Evolutionary conservation across 2,797 vertebrate species (phyloP).

Genomic region (Rhinella marina): DNA sequence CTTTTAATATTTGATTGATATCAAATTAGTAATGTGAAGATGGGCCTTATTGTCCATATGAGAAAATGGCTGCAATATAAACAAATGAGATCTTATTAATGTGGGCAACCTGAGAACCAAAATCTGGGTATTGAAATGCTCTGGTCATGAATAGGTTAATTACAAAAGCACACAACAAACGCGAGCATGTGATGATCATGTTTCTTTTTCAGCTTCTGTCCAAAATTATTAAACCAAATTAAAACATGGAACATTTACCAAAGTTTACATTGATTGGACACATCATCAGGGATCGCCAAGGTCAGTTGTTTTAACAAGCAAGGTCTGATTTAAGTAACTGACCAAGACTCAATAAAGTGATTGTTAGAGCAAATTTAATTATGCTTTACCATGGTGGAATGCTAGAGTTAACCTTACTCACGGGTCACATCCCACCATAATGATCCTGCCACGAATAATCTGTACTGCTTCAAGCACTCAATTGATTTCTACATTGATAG

Average conservation of each 20-base stretch:
- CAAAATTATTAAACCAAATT: constrained; percentile 48
- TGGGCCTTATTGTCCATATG: background rate
- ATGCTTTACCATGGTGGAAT: constrained; percentile 30
- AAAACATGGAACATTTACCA: constrained; percentile 42
- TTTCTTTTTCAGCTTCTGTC: constrained; percentile 44
- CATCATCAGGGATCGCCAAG: constrained; percentile 48
- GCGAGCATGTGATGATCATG: constrained; percentile 8
- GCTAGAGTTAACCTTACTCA: constrained; percentile 45
- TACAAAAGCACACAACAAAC: constrained; percentile 15
- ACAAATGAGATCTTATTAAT: background rate
- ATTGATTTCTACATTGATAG: constrained; percentile 47
- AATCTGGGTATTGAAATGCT: background rate
- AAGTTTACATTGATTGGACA: constrained; percentile 51
- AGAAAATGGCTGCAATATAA: background rate
- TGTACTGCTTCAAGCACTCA: constrained; percentile 26
- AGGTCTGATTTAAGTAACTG: constrained; percentile 53
- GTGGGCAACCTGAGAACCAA: background rate
- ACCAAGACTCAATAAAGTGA: constrained; percentile 50
- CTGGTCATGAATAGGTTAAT: constrained; percentile 1
- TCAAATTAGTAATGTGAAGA: background rate
- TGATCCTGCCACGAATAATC: constrained; percentile 52
- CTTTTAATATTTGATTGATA: background rate
- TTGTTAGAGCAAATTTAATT: constrained; percentile 55
- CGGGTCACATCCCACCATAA: constrained; percentile 50
- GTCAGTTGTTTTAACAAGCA: constrained; percentile 43